A percentile compares a stretch with the other conserved stretches of the same genome.
These are phyloP conservation scores for Phoxinus phoxinus DNA, from an alignment of 2,113 vertebrate species.

Conservation along the genomic window DNA sequence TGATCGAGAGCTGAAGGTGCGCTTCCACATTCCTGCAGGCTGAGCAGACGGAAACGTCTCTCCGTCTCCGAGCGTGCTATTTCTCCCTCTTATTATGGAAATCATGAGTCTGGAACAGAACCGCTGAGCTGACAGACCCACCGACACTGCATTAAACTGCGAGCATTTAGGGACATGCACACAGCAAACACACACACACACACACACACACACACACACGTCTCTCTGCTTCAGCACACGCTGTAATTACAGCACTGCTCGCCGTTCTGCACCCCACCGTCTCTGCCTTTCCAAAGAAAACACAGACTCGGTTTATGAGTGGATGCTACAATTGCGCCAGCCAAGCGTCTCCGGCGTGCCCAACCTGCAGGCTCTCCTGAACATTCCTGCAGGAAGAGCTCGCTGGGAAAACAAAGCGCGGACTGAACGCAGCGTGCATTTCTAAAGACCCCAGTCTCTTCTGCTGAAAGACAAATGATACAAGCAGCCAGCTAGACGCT, in stretches of 20 bases:
- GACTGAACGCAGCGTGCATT: constrained; percentile 16
- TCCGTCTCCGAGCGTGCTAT: background rate
- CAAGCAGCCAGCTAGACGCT: constrained; percentile 18
- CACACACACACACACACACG: constrained; percentile 55
- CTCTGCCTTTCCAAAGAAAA: constrained; percentile 41
- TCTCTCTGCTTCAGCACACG: constrained; percentile 50
- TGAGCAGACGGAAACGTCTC: constrained; percentile 8
- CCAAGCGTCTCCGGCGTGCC: constrained; percentile 18
- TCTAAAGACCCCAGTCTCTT: constrained; percentile 20
- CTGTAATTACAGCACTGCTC: constrained; percentile 37
- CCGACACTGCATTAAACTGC: background rate
- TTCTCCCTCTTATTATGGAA: constrained; percentile 19
- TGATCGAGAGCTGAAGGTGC: constrained; percentile 28
- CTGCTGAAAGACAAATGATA: constrained; percentile 38
- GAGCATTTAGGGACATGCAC: constrained; percentile 1
- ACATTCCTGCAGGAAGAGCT: constrained; percentile 43
- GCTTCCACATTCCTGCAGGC: constrained; percentile 31
- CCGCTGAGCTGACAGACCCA: background rate
- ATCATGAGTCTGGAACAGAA: constrained; percentile 15
- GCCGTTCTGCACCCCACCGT: constrained; percentile 2
- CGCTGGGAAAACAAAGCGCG: constrained; percentile 5
- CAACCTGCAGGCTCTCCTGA: constrained; percentile 21
- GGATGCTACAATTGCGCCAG: constrained; percentile 22
- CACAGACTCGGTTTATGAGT: constrained; percentile 21
- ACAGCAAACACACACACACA: constrained; percentile 27